phyloP scores from a whole-genome alignment of 2,113 vertebrate species.

The Lates calcarifer region DNA sequence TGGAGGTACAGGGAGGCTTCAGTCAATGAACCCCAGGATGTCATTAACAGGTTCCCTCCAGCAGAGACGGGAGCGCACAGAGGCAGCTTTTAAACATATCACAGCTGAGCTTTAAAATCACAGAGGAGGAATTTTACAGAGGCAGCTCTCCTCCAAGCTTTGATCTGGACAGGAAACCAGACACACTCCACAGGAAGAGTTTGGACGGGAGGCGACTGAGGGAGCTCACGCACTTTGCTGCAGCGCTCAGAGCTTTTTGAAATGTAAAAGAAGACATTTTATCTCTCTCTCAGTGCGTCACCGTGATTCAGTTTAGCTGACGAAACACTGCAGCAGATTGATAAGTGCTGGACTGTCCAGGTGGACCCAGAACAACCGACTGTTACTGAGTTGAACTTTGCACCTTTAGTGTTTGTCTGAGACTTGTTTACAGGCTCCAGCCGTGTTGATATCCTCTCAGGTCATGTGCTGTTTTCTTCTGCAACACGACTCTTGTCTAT shows the following conservation, averaged over 20 bases:
- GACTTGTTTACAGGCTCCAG: conserved; percentile 21
- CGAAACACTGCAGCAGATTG: not conserved
- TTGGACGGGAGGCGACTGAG: conserved; percentile 30
- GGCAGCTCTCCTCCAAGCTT: conserved; percentile 38
- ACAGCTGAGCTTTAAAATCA: conserved; percentile 27
- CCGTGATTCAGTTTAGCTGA: not conserved
- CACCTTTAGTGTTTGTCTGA: conserved; percentile 20
- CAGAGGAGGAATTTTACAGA: conserved; percentile 50
- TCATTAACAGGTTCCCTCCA: conserved; percentile 42
- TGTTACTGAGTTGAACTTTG: conserved; percentile 49
- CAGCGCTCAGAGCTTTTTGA: not conserved
- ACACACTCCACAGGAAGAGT: conserved; percentile 46
- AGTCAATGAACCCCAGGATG: conserved; percentile 11
- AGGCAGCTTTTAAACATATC: conserved; percentile 28
- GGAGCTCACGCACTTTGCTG: conserved; percentile 21
- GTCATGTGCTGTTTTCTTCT: conserved; percentile 70
- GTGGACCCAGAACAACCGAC: not conserved
- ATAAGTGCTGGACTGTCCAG: not conserved
- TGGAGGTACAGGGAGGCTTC: conserved; percentile 1
- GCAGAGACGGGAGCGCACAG: not conserved
- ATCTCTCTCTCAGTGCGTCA: conserved; percentile 1
- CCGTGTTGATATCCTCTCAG: conserved; percentile 39
- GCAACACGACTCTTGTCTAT: conserved; percentile 80
- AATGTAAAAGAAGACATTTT: not conserved
- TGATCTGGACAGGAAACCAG: conserved; percentile 69